phyloP scores from a whole-genome alignment of 2,113 vertebrate genomes.

The Xyrauchen texanus region DNA sequence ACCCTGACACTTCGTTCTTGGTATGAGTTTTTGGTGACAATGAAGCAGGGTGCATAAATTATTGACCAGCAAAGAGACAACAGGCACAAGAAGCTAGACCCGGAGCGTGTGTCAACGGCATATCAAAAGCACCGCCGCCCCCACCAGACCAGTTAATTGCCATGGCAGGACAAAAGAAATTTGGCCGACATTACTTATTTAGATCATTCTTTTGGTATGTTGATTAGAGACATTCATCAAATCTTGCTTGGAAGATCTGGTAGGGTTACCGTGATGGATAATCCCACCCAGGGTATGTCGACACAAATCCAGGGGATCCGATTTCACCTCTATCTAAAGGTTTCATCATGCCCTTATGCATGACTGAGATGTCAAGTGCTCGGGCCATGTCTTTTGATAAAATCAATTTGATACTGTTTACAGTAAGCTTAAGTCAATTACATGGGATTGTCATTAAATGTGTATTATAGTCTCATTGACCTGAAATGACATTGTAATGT shows the following conservation, averaged over 20 bases:
- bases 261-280: conserved; percentile 40
- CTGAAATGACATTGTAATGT: background rate
- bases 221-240: conserved; percentile 8
- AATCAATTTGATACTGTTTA: conserved; percentile 37
- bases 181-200: conserved; percentile 47
- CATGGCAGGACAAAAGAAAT: conserved; percentile 49
- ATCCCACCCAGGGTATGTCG: conserved; percentile 6
- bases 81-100: conserved; percentile 26
- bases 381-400: background rate
- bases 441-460: conserved; percentile 9
- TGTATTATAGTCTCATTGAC: background rate
- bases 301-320: background rate
- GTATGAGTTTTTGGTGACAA: conserved; percentile 77
- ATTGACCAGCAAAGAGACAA: conserved; percentile 66
- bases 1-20: conserved; percentile 74
- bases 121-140: background rate
- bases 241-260: conserved; percentile 14
- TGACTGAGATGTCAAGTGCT: too few species aligned
- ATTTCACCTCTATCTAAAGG: conserved; percentile 10
- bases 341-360: background rate
- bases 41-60: conserved; percentile 72
- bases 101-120: conserved; percentile 7
- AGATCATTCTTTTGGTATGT: conserved; percentile 20
- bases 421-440: conserved; percentile 23
- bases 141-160: conserved; percentile 42